Conservation (phyloP, 2,888 invertebrate species). For the Hybos culiciformis region DNA sequence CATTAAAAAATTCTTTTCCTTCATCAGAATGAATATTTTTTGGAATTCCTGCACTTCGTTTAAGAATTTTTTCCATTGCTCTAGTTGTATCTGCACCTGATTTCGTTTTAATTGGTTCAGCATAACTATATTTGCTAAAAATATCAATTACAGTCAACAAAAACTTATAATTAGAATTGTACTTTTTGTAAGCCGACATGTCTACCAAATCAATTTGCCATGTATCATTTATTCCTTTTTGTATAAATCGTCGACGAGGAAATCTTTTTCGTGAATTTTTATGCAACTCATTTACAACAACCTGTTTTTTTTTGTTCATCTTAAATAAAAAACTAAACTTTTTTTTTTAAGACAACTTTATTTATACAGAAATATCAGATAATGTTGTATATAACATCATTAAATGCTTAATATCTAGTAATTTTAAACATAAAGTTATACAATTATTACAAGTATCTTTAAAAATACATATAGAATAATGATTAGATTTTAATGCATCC, state of each 20-base stretch:
- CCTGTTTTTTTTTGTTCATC: too few relatives aligned
- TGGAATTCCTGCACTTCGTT: too few relatives aligned
- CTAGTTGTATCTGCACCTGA: conserved; percentile 9
- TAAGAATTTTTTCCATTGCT: conserved; percentile 1
- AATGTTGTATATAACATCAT: too few relatives aligned
- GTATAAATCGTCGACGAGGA: conserved; percentile 21
- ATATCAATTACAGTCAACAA: conserved; percentile 27
- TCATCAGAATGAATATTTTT: conserved; percentile 22
- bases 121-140: conserved; percentile 30
- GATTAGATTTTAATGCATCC: too few relatives aligned
- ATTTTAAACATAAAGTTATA: too few relatives aligned
- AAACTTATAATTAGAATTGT: conserved; percentile 24
- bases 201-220: conserved; percentile 33
- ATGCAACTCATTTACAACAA: conserved; percentile 25
- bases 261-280: conserved; percentile 27
- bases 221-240: conserved; percentile 28
- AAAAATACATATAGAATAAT: too few relatives aligned
- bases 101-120: conserved; percentile 24
- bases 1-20: conserved; percentile 23
- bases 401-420: too few relatives aligned
- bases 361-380: too few relatives aligned
- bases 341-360: too few relatives aligned
- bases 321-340: too few relatives aligned
- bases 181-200: conserved; percentile 20
- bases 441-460: too few relatives aligned